phyloP scores from a whole-genome alignment of 1,140 invertebrate species.

The Rhyacophila brunnea region DNA sequence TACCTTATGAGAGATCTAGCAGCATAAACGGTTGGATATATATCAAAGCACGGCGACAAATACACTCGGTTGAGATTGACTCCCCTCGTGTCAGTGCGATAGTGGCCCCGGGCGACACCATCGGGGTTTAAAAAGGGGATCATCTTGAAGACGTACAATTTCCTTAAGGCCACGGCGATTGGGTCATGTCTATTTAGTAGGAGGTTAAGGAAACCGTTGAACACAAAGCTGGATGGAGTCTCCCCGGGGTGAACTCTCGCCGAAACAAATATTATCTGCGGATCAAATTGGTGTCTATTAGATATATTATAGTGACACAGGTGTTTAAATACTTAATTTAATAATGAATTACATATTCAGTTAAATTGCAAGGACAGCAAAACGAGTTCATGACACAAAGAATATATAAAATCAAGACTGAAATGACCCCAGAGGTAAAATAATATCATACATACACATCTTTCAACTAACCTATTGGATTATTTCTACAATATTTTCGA shows the following conservation, averaged over 20 bases:
- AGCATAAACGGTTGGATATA: slow-evolving; percentile 83
- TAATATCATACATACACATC: too few relatives aligned
- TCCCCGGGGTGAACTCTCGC: slow-evolving; percentile 92
- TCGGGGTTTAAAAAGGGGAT: slow-evolving; percentile 93
- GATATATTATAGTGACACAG: too few relatives aligned
- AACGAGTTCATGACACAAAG: too few relatives aligned
- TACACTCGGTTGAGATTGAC: slow-evolving; percentile 89
- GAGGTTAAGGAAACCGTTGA: slow-evolving; percentile 87
- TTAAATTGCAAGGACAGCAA: too few relatives aligned
- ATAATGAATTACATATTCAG: too few relatives aligned
- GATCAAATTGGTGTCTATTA: too few relatives aligned
- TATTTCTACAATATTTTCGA: too few relatives aligned
- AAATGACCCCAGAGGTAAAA: too few relatives aligned
- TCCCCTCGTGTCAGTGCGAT: slow-evolving; percentile 84
- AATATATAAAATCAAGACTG: too few relatives aligned
- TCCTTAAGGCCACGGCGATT: slow-evolving; percentile 69
- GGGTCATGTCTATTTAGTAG: slow-evolving; percentile 71
- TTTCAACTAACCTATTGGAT: too few relatives aligned
- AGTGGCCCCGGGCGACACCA: slow-evolving; percentile 86
- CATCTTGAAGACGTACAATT: slow-evolving; percentile 86
- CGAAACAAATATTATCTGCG: slow-evolving; percentile 78
- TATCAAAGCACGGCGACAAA: slow-evolving; percentile 67
- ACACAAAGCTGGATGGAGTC: slow-evolving; percentile 90
- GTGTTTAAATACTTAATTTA: too few relatives aligned
- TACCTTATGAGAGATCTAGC: slow-evolving; percentile 76